Percentiles rank a stretch among this genome's conserved stretches.
Conservation (phyloP, 2,797 vertebrate species). For the Phaenicophaeus curvirostris region DNA sequence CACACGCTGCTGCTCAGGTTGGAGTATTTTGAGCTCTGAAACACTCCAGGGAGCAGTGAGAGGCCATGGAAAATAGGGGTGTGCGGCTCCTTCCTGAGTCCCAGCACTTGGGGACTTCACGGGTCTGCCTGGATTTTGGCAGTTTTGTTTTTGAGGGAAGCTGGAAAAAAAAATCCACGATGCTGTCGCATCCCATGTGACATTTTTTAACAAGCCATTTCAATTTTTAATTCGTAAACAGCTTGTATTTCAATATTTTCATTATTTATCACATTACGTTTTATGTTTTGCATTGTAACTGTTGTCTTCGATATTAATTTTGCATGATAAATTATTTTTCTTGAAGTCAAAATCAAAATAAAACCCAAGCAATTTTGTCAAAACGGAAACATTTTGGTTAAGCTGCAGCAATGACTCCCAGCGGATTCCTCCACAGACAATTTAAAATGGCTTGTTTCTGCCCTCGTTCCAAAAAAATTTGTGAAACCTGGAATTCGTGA, state of each 20-base stretch:
- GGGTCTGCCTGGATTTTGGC: rapidly evolving
- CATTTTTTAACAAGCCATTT: neutral
- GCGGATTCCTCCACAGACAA: neutral
- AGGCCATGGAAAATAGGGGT: neutral
- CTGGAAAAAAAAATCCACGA: neutral
- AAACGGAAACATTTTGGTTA: neutral
- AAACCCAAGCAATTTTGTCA: conserved; percentile 19
- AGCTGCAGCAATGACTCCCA: neutral
- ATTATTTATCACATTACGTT: conserved; percentile 56
- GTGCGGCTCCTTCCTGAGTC: rapidly evolving
- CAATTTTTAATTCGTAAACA: conserved; percentile 46
- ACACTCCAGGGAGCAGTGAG: too few relatives aligned
- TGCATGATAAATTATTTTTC: conserved; percentile 48
- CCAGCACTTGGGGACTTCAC: rapidly evolving
- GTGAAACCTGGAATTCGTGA: neutral
- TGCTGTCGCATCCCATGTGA: neutral
- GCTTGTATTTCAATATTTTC: conserved; percentile 31
- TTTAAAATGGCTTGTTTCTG: neutral
- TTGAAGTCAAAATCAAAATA: conserved; percentile 25
- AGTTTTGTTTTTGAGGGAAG: neutral
- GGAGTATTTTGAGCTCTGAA: neutral
- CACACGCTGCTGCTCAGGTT: neutral
- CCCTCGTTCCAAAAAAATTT: neutral
- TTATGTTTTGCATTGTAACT: conserved; percentile 35
- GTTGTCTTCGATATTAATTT: conserved; percentile 45